Evolutionary conservation across 2,888 invertebrate species (phyloP).

Genomic region (Thera britannica): DNA sequence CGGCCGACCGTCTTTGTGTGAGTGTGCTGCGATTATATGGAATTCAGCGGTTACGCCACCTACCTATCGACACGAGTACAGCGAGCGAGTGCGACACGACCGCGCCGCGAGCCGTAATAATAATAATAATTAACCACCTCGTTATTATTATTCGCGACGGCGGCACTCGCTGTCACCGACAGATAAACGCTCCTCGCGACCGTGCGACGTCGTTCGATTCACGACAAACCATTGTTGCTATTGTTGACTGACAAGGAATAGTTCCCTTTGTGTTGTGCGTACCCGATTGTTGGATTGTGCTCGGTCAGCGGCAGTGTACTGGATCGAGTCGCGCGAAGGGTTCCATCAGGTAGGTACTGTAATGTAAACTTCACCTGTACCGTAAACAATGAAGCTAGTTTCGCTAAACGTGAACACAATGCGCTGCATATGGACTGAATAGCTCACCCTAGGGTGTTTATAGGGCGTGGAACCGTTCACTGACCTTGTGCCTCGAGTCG

Average conservation of each 20-base stretch:
- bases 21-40: conserved; percentile 66
- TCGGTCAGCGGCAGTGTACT: conserved; percentile 54
- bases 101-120: conserved; percentile 63
- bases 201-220: conserved; percentile 55
- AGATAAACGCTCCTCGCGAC: conserved; percentile 64
- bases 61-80: conserved; percentile 51
- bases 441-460: conserved; percentile 50
- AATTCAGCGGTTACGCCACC: conserved; percentile 78
- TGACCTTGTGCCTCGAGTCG: conserved; percentile 54
- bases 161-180: conserved; percentile 63
- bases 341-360: conserved; percentile 64
- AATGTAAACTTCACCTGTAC: conserved; percentile 58
- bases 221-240: conserved; percentile 52
- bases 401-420: conserved; percentile 51
- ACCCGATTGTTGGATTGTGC: conserved; percentile 56
- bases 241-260: conserved; percentile 58
- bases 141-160: conserved; percentile 70
- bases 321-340: conserved; percentile 49
- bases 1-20: conserved; percentile 54
- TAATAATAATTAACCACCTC: conserved; percentile 75
- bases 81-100: conserved; percentile 53
- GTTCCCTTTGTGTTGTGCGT: conserved; percentile 58
- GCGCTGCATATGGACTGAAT: conserved; percentile 40
- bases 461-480: conserved; percentile 55
- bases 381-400: conserved; percentile 61